These are phyloP conservation scores for Sebastes nivosus DNA, from an alignment of 2,797 vertebrate genomes.

Conservation along the genomic window DNA sequence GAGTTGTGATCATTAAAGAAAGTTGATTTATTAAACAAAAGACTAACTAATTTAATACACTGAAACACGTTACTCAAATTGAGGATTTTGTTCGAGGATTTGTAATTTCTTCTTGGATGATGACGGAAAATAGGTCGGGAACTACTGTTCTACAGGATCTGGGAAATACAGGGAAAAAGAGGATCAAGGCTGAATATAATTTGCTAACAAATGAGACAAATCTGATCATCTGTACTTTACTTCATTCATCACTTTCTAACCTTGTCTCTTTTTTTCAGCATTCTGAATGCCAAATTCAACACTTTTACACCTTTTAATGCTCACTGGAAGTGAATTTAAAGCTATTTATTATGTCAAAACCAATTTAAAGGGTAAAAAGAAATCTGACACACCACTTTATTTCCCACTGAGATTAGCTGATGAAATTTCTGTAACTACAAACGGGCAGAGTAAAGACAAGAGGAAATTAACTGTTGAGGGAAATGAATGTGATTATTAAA, in stretches of 20 bases:
- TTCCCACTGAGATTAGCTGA: slow-evolving; percentile 4
- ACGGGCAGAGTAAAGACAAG: neutral
- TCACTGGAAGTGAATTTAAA: neutral
- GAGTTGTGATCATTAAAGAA: no score
- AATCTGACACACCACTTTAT: neutral
- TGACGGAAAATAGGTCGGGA: no score
- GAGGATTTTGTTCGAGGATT: no score
- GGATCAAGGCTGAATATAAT: neutral
- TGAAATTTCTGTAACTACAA: slow-evolving; percentile 10
- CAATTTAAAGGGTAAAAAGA: neutral
- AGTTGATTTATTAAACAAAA: no score
- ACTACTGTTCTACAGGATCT: no score
- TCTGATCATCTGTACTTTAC: neutral
- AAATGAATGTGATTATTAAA: slow-evolving; percentile 17
- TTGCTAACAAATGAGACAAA: neutral
- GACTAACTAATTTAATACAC: no score
- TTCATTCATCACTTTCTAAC: neutral
- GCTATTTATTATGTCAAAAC: neutral
- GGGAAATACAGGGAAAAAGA: neutral
- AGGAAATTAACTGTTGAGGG: neutral
- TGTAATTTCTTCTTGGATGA: no score
- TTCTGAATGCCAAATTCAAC: neutral
- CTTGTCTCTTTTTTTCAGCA: neutral
- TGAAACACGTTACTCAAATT: no score
- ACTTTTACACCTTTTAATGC: neutral